Evolutionary conservation across 2,797 vertebrate species (phyloP), one percentile per base, ranked within the genome.

Genomic region (Acrossocheilus wenchowensis): DNA sequence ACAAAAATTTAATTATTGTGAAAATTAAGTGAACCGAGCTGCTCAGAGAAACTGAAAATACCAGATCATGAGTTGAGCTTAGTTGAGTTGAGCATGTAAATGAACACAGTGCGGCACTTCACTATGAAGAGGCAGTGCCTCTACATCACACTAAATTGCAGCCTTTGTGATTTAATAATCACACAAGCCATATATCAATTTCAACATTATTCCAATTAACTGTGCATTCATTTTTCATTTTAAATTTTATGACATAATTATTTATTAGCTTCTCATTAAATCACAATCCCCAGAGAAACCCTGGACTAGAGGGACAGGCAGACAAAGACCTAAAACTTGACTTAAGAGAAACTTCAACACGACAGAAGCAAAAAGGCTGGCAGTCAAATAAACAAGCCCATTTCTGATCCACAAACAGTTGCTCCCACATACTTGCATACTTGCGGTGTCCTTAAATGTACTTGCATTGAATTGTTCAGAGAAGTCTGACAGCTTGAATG

Each of bases 401-500:
- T 83, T 79, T 80, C 34, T 39, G 52, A 80, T 80, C 43, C 78
- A 74, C 85, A 86, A 88, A 75, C 48, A 68, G 71, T 66, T 77
- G 41, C 52, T 57, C 68, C 69, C 64, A 83, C 75, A 52, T 45
- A 69, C 41, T 43, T 43, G 41, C 41, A 43, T 43, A 9, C 81
- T 82, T 72, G 48, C 3, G 21, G 12, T 86, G 86, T 88, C 83
- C 86, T 86, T 82, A 72, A 78, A 83, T 85, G 81, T 83, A 86
- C 82, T 81, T 62, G 19, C 86, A 81, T 69, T 78, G 80, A 90
- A 87, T 90, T 86, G 87, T 83, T 88, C 66, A 87, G 83, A 69
- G 69, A 84, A 84, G 80, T 79, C 86, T 89, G 87, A 87, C 88
- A 89, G 86, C 78, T 85, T 77, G 87, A 84, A 87, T 82, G 43